Evolutionary conservation across 2,113 vertebrate genomes (phyloP).

Genomic region (Aix galericulata): DNA sequence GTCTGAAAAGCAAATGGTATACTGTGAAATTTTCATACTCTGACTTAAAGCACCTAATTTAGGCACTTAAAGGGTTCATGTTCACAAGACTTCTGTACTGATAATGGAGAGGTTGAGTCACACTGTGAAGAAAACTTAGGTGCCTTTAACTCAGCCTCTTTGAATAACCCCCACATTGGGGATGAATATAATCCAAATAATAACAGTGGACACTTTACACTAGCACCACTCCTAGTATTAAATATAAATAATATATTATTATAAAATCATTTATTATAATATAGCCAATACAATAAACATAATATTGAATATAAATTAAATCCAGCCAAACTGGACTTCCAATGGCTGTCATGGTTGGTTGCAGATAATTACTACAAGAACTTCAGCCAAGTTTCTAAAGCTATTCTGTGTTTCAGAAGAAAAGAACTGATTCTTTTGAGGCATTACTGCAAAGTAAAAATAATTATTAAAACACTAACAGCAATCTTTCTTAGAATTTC

Average conservation of each 20-base stretch:
- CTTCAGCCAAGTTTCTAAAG: constrained; percentile 44
- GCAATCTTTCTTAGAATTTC: neutral
- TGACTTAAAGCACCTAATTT: neutral
- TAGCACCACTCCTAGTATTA: neutral
- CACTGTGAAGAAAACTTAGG: neutral
- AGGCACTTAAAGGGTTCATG: neutral
- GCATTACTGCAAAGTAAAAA: constrained; percentile 22
- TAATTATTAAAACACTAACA: neutral
- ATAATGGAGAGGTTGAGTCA: neutral
- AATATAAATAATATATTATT: neutral
- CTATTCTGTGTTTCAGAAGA: neutral
- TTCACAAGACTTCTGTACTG: neutral
- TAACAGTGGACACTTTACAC: neutral
- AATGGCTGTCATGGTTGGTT: neutral
- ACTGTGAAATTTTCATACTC: neutral
- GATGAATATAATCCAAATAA: neutral
- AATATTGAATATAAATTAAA: neutral
- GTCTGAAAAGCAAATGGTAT: neutral
- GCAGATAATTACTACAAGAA: constrained; percentile 2
- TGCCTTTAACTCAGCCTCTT: neutral
- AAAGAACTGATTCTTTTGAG: neutral
- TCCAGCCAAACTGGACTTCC: neutral
- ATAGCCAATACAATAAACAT: neutral
- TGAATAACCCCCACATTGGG: neutral
- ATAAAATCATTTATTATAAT: too few relatives aligned